Conservation (phyloP, 2,888 invertebrate genomes). For the Physocephala rufipes region DNA sequence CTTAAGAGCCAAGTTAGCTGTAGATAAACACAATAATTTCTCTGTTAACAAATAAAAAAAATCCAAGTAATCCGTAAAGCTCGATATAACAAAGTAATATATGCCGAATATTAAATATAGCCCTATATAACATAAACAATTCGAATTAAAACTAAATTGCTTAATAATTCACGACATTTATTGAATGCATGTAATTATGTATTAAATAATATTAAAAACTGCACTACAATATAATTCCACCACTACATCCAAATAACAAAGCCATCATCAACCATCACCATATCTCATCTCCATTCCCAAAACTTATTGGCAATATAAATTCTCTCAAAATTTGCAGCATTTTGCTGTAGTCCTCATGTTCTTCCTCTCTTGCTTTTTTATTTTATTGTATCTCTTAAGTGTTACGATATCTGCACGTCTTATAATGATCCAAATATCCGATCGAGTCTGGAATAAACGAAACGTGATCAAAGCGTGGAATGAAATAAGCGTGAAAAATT, state of each 20-base stretch:
- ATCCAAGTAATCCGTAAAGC: too few relatives aligned
- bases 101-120: too few relatives aligned
- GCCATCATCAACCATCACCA: constrained; percentile 12
- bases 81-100: too few relatives aligned
- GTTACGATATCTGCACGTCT: too few relatives aligned
- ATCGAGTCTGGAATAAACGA: constrained; percentile 17
- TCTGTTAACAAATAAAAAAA: too few relatives aligned
- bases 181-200: neutral
- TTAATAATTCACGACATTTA: neutral
- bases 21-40: too few relatives aligned
- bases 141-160: neutral
- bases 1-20: too few relatives aligned
- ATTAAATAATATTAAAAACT: neutral
- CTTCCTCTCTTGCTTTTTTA: neutral
- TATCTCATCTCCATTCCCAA: constrained; percentile 24
- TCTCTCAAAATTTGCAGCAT: constrained; percentile 25
- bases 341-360: constrained; percentile 16
- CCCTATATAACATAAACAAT: neutral
- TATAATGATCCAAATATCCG: neutral
- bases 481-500: neutral
- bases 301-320: constrained; percentile 31
- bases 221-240: neutral
- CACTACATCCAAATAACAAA: neutral
- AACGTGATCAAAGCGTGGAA: too few relatives aligned
- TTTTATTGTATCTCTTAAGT: neutral